phyloP scores from a whole-genome alignment of 2,113 vertebrate species.

The Ploceus nigricollis region DNA sequence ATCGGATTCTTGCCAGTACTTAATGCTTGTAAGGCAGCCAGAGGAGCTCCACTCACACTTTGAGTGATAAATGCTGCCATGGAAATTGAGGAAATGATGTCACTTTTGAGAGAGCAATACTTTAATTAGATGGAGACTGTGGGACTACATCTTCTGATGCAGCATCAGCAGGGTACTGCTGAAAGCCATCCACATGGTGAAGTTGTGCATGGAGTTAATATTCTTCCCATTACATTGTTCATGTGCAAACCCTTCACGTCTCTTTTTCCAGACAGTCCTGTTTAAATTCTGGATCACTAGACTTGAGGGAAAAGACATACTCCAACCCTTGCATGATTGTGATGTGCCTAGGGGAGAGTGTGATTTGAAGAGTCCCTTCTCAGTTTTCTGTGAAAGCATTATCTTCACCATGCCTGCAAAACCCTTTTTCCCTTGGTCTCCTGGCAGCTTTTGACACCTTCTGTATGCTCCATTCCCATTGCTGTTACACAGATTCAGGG shows the following conservation, averaged over 20 bases:
- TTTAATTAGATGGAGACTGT: not conserved
- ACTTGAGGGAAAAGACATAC: not conserved
- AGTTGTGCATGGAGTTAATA: not conserved
- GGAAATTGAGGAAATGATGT: not conserved
- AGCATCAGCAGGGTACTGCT: not conserved
- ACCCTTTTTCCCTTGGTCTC: not conserved
- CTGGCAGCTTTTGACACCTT: not conserved
- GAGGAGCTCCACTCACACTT: not conserved
- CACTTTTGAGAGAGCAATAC: not conserved
- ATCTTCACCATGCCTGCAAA: not conserved
- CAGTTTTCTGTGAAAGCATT: not conserved
- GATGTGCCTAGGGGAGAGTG: not conserved
- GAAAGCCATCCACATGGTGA: not conserved
- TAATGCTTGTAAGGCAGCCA: not conserved
- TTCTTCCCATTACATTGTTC: not conserved
- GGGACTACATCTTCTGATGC: not conserved
- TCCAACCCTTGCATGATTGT: not conserved
- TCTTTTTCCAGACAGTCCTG: not conserved
- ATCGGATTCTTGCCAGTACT: not conserved
- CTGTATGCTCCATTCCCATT: not conserved
- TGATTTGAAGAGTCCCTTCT: not conserved
- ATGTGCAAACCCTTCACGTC: not conserved
- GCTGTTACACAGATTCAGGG: not conserved
- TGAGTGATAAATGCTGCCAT: not conserved
- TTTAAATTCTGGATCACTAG: not conserved